Base-by-base conservation (phyloP, 2,888 invertebrate species). In the Apodemia duryi region DNA sequence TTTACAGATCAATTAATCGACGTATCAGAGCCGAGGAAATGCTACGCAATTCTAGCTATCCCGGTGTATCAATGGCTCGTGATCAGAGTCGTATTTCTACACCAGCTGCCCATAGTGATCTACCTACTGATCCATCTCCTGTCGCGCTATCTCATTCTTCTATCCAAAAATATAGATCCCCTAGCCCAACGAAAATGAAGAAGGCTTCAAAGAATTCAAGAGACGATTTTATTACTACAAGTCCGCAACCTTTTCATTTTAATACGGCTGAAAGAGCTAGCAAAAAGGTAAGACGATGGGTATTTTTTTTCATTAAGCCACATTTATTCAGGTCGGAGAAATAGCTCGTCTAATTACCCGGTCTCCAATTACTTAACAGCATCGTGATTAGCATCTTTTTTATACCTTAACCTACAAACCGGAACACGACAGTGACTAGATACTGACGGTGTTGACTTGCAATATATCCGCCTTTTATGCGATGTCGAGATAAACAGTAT, bases 21-120 rank as follows among this genome's bases (percentile, higher is more conserved):
- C 94, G 94, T 75, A 93, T 95, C 51, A 88, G 95, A 67, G 93
- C 95, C 0, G 95, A 95, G 72, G 95, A 95, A 81, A 88, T 95
- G 91, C 81, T 95, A 63, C 93, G 93, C 68, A 92, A 92, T 1
- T 93, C 95, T 0, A 94, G 93, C 49, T 85, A 94, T 67, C 95
- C 95, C 0, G 94, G 95, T 0, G 93, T 93, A 1, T 95, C 95
- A 95, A 95, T 94, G 0, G 89, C 93, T 64, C 86, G 95, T 41
- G 95, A 95, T 72, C 83, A 88, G 9, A 91, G 91, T 67, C 82
- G 86, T 6, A 79, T 84, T 4, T 91, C 91, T 0, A 91, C 91
- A 0, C 91, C 91, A 2, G 91, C 85, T 1, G 91, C 90, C 1
- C 91, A 91, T 68, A 91, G 91, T 63, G 91, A 91, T 68, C 70